phyloP scores from a whole-genome alignment of 1,140 invertebrate species.

The Macrotrachela quadricornifera region DNA sequence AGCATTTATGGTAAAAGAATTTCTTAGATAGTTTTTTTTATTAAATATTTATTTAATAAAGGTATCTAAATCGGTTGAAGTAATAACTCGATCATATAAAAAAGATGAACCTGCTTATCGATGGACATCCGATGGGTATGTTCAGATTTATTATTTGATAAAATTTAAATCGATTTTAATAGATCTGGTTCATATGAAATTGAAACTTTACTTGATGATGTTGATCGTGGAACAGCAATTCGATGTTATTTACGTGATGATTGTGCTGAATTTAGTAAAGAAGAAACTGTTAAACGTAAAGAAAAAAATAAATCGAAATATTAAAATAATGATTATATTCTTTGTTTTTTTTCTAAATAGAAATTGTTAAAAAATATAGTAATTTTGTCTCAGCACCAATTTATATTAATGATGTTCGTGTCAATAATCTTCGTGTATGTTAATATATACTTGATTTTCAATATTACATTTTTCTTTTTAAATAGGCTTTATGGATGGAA shows the following conservation, averaged over 20 bases:
- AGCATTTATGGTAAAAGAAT: conserved; percentile 62
- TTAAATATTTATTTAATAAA: no score
- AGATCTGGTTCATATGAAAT: conserved; percentile 71
- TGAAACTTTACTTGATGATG: conserved; percentile 48
- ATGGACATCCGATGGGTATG: no score
- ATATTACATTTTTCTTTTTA: conserved; percentile 8
- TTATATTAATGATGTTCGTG: conserved; percentile 60
- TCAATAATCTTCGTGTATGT: conserved; percentile 54
- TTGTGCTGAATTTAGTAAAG: conserved; percentile 61
- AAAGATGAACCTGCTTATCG: no score
- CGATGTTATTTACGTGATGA: conserved; percentile 66
- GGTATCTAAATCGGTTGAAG: conserved; percentile 33
- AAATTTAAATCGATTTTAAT: conserved; percentile 11
- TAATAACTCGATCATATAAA: no score
- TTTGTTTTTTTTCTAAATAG: conserved; percentile 30
- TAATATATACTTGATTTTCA: conserved; percentile 1
- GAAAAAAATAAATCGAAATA: background rate
- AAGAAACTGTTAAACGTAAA: conserved; percentile 51
- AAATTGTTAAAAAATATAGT: conserved; percentile 80
- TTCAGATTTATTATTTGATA: background rate
- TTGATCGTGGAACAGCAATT: conserved; percentile 73
- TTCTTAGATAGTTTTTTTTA: no score
- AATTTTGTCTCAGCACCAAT: conserved; percentile 86
- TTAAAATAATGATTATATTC: conserved; percentile 2
- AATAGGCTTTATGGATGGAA: conserved; percentile 68